A percentile compares a stretch with the other conserved stretches of the same genome.
phyloP scores from a whole-genome alignment of 2,888 invertebrate genomes.

The Abscondita cerata region DNA sequence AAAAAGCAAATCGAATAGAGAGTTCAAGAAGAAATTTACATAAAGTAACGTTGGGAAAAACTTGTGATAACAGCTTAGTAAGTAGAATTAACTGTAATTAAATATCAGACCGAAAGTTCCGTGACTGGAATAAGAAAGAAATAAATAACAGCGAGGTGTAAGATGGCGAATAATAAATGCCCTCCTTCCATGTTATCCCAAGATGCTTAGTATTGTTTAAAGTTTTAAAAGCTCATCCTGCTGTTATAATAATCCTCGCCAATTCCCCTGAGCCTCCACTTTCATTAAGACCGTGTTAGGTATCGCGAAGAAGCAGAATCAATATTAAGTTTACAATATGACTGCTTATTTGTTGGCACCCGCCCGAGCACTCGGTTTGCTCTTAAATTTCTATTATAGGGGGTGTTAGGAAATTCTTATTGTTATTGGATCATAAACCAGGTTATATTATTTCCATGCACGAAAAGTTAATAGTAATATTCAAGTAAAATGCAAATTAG shows the following conservation, averaged over 20 bases:
- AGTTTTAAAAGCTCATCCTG: conserved; percentile 37
- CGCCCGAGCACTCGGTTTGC: conserved; percentile 37
- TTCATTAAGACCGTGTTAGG: conserved; percentile 45
- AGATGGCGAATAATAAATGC: conserved; percentile 30
- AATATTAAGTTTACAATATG: conserved; percentile 46
- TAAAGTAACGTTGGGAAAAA: conserved; percentile 8
- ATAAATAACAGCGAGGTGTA: conserved; percentile 16
- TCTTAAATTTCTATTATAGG: conserved; percentile 36
- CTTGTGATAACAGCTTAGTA: conserved; percentile 3
- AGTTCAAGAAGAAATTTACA: conserved; percentile 7
- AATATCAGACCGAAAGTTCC: conserved; percentile 21
- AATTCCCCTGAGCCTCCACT: conserved; percentile 40
- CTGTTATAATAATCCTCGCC: conserved; percentile 39
- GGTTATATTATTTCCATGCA: conserved; percentile 28
- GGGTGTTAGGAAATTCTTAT: conserved; percentile 35
- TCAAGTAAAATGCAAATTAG: conserved; percentile 27
- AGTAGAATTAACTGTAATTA: conserved; percentile 26
- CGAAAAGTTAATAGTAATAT: conserved; percentile 28
- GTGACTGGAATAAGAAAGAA: conserved; percentile 26
- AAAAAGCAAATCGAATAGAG: background rate
- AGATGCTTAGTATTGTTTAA: conserved; percentile 35
- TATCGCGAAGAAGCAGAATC: conserved; percentile 43
- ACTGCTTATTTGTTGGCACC: conserved; percentile 41
- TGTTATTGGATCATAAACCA: conserved; percentile 37
- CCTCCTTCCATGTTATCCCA: conserved; percentile 29